phyloP scores from a whole-genome alignment of 1,140 invertebrate species.

The Dryas iulia region DNA sequence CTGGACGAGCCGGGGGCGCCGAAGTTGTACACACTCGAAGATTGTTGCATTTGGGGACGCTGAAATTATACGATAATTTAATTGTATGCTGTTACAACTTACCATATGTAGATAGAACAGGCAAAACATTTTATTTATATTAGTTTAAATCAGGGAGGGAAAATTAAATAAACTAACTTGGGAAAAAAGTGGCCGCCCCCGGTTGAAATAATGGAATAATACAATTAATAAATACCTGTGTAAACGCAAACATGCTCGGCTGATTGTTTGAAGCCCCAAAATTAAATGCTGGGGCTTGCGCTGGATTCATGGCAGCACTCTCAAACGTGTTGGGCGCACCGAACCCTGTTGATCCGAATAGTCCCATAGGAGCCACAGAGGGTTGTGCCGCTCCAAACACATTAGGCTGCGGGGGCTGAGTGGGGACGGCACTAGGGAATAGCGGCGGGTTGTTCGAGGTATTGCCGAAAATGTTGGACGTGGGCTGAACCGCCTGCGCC shows the following conservation, averaged over 20 bases:
- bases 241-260: conserved; percentile 51
- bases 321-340: conserved; percentile 51
- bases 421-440: neutral
- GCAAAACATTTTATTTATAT: too few species aligned
- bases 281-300: conserved; percentile 47
- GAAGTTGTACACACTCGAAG: conserved; percentile 51
- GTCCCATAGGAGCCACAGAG: conserved; percentile 34
- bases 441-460: neutral
- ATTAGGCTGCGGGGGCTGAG: conserved; percentile 22
- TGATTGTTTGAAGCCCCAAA: conserved; percentile 41
- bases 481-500: neutral
- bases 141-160: too few species aligned
- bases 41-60: conserved; percentile 29
- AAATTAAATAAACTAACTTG: too few species aligned
- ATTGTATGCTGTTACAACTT: neutral
- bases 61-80: neutral
- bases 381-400: conserved; percentile 48
- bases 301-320: conserved; percentile 31
- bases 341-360: conserved; percentile 52
- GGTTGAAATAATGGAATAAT: too few species aligned
- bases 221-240: conserved; percentile 44
- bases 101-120: neutral
- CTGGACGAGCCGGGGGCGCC: conserved; percentile 26
- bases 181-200: neutral
- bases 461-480: conserved; percentile 38